phyloP scores from a whole-genome alignment of 2,888 invertebrate genomes.

The Gryllus longicercus region DNA sequence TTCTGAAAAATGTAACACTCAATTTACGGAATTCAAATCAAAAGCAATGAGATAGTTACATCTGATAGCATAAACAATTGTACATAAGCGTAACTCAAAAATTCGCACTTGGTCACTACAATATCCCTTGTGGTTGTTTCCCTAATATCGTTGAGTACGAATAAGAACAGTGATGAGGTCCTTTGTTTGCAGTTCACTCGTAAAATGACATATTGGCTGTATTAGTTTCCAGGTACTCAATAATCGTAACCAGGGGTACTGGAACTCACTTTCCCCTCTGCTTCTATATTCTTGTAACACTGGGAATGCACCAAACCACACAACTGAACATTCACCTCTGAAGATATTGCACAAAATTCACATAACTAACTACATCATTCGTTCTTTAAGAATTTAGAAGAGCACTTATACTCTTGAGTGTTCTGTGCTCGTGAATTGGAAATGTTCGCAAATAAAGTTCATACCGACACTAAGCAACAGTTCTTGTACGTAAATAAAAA shows the following conservation, averaged over 20 bases:
- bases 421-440: no score
- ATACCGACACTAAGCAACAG: no score
- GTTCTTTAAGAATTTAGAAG: background rate
- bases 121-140: background rate
- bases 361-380: background rate
- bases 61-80: background rate
- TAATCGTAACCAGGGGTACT: background rate
- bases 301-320: background rate
- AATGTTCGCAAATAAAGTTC: no score
- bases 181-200: no score
- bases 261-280: background rate
- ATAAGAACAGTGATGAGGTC: background rate
- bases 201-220: no score
- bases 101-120: background rate
- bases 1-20: constrained; percentile 4
- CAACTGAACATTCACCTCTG: background rate
- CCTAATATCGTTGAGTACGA: background rate
- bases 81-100: constrained; percentile 4
- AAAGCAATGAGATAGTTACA: background rate
- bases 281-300: background rate
- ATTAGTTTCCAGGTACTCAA: background rate
- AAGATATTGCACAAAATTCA: constrained; percentile 17
- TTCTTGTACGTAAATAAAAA: no score
- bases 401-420: no score
- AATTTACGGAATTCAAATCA: constrained; percentile 1